Percentiles rank a stretch among this genome's conserved stretches.
phyloP scores from a whole-genome alignment of 2,113 vertebrate genomes.

The Okapia johnstoni region DNA sequence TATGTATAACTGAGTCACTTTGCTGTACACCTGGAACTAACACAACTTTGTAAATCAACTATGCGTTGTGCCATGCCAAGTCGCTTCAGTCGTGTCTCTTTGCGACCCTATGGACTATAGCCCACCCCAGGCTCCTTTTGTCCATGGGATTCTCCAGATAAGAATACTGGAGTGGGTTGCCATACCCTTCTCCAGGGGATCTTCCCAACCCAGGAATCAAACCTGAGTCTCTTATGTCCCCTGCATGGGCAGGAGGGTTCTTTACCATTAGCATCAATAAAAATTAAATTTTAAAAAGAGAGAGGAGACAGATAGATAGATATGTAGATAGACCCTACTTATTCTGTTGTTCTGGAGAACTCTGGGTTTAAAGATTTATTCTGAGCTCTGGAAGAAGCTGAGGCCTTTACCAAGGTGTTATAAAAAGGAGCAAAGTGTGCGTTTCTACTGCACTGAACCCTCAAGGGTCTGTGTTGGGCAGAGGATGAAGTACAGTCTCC shows the following conservation, averaged over 20 bases:
- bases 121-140: not conserved
- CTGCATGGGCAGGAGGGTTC: not conserved
- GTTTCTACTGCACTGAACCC: not conserved
- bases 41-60: not conserved
- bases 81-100: not conserved
- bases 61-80: accelerated
- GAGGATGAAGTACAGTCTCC: not conserved
- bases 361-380: not conserved
- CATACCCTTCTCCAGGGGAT: not conserved
- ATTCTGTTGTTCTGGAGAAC: not conserved
- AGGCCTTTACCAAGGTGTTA: not conserved
- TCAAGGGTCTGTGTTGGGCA: not conserved
- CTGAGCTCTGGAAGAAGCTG: not conserved
- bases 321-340: not conserved
- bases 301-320: not conserved
- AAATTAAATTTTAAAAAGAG: not conserved
- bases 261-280: not conserved
- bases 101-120: not conserved
- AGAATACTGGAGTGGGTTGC: not conserved
- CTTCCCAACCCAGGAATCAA: not conserved
- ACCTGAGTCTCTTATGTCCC: not conserved
- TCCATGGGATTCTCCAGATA: not conserved
- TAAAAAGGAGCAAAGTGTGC: not conserved
- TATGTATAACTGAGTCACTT: not conserved
- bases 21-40: not conserved